phyloP scores from a whole-genome alignment of 2,797 vertebrate species.

The Muscicapa striata region DNA sequence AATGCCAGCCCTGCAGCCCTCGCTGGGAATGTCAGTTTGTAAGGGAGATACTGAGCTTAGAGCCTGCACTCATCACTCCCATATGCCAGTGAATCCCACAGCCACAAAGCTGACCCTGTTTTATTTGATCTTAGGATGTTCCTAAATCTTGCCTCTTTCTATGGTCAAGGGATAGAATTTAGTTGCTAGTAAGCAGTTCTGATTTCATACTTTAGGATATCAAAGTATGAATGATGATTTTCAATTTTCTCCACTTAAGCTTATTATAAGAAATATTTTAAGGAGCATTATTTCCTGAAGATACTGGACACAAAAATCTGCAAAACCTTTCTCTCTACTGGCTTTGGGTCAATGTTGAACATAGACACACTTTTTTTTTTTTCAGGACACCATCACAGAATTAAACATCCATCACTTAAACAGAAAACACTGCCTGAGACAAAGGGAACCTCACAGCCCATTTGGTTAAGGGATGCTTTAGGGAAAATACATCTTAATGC shows the following conservation, averaged over 20 bases:
- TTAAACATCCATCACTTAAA: background rate
- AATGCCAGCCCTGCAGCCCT: background rate
- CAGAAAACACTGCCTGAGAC: background rate
- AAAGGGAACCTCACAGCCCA: background rate
- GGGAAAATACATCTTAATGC: background rate
- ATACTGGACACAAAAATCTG: slow-evolving; percentile 51
- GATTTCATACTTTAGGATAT: slow-evolving; percentile 76
- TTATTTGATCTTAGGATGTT: slow-evolving; percentile 28
- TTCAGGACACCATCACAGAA: background rate
- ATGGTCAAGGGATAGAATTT: slow-evolving; percentile 29
- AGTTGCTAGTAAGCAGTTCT: slow-evolving; percentile 49
- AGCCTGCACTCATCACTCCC: background rate
- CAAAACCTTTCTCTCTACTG: background rate
- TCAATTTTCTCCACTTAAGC: slow-evolving; percentile 72
- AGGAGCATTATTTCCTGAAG: slow-evolving; percentile 67
- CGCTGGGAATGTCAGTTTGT: background rate
- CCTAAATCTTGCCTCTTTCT: slow-evolving; percentile 53
- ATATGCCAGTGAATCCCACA: background rate
- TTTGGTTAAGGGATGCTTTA: background rate
- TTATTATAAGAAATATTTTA: slow-evolving; percentile 70
- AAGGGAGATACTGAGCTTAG: background rate
- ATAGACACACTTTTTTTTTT: background rate
- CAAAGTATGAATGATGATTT: slow-evolving; percentile 73
- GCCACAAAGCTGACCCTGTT: slow-evolving; percentile 15
- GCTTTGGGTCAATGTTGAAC: slow-evolving; percentile 22